Evolutionary conservation across 2,113 vertebrate species (phyloP).

Genomic region (Colinus virginianus): DNA sequence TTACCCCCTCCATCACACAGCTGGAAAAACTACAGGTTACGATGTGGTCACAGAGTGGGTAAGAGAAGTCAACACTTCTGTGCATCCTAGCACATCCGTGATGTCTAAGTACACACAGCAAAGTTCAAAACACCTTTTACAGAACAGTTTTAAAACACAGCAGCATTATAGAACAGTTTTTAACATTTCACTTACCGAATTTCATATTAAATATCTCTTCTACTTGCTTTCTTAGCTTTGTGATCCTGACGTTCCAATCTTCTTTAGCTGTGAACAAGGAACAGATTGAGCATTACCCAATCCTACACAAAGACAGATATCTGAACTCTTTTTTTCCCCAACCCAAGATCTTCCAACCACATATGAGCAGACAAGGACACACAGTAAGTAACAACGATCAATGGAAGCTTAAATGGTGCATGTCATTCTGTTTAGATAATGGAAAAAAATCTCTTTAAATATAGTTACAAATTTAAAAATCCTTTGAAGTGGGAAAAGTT

Average conservation of each 20-base stretch:
- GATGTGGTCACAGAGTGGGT: not conserved
- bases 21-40: not conserved
- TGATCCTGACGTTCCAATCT: conserved; percentile 84
- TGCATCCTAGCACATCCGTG: not conserved
- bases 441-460: not conserved
- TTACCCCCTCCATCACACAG: not conserved
- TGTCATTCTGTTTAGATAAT: not conserved
- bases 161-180: not conserved
- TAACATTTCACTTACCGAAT: conserved; percentile 76
- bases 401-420: not conserved
- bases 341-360: not conserved
- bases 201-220: conserved; percentile 85
- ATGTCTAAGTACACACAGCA: not conserved
- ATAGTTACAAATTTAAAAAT: not conserved
- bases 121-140: not conserved
- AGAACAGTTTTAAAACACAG: not conserved
- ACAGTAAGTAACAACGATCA: not conserved
- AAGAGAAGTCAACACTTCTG: not conserved
- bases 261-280: conserved; percentile 77
- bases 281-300: not conserved
- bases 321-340: not conserved
- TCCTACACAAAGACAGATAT: not conserved
- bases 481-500: not conserved
- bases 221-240: conserved; percentile 83
- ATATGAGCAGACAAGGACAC: not conserved